phyloP scores from a whole-genome alignment of 2,888 invertebrate species.

The Hirtodrosophila cameraria region DNA sequence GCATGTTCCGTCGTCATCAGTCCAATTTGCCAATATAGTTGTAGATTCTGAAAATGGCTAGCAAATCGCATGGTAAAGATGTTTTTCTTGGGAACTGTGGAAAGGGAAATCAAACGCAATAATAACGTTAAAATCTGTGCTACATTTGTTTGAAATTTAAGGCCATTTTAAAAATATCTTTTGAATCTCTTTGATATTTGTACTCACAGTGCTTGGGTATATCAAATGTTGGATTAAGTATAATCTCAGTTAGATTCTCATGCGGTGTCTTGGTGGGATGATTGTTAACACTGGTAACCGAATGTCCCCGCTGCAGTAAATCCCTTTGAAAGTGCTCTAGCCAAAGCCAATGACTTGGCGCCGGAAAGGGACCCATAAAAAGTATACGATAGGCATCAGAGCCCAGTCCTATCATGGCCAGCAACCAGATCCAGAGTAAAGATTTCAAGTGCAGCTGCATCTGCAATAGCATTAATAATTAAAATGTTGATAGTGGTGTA shows the following conservation, averaged over 20 bases:
- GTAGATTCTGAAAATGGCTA: constrained; percentile 81
- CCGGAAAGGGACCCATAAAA: constrained; percentile 83
- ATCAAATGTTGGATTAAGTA: constrained; percentile 82
- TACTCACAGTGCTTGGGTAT: constrained; percentile 82
- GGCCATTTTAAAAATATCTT: too few relatives aligned
- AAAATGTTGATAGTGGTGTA: constrained; percentile 15
- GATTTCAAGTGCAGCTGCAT: constrained; percentile 52
- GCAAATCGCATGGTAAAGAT: constrained; percentile 81
- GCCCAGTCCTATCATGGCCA: constrained; percentile 25
- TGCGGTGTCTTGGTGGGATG: constrained; percentile 82
- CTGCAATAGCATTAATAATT: constrained; percentile 51
- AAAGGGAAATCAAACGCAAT: neutral
- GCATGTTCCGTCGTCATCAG: constrained; percentile 80
- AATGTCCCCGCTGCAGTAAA: constrained; percentile 83
- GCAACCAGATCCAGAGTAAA: constrained; percentile 38
- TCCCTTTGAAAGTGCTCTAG: constrained; percentile 82
- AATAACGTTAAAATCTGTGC: too few relatives aligned
- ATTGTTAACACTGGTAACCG: constrained; percentile 83
- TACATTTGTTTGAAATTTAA: too few relatives aligned
- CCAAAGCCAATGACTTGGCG: constrained; percentile 84
- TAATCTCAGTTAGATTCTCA: constrained; percentile 84
- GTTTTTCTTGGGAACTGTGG: constrained; percentile 80
- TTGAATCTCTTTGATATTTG: neutral
- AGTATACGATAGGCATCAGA: constrained; percentile 74
- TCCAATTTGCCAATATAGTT: constrained; percentile 81